Evolutionary conservation across 2,888 invertebrate species (phyloP).

Genomic region (Drosophila mulleri): DNA sequence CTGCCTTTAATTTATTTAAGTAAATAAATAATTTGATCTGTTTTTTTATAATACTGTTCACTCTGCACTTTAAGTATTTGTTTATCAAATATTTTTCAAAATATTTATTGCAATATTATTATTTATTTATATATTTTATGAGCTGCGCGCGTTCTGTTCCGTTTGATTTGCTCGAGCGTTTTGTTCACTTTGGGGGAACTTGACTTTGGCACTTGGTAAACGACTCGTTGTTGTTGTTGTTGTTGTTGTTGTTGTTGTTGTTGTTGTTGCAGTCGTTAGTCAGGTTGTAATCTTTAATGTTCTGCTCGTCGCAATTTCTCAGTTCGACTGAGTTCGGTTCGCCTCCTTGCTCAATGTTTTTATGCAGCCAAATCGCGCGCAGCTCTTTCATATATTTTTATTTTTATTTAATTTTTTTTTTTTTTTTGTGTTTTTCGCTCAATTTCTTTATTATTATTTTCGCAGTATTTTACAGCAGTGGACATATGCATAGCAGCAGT

Average conservation of each 20-base stretch:
- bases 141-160: slow-evolving; percentile 35
- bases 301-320: slow-evolving; percentile 81
- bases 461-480: slow-evolving; percentile 45
- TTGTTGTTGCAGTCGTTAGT: slow-evolving; percentile 19
- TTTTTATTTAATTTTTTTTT: not conserved
- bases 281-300: slow-evolving; percentile 52
- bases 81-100: slow-evolving; percentile 19
- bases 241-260: not conserved
- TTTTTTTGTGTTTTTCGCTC: slow-evolving; percentile 35
- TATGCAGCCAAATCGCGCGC: slow-evolving; percentile 71
- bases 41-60: slow-evolving; percentile 60
- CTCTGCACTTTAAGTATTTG: slow-evolving; percentile 21
- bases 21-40: not conserved
- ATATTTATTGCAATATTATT: slow-evolving; percentile 20
- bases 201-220: slow-evolving; percentile 36
- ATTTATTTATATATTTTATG: slow-evolving; percentile 22
- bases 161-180: slow-evolving; percentile 47
- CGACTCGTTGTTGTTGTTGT: slow-evolving; percentile 11
- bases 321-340: slow-evolving; percentile 80
- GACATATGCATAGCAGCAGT: slow-evolving; percentile 20
- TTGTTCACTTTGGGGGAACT: slow-evolving; percentile 49
- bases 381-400: slow-evolving; percentile 35
- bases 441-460: slow-evolving; percentile 75
- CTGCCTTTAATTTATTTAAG: slow-evolving; percentile 37
- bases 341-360: slow-evolving; percentile 81